These are phyloP conservation scores for Unio delphinus DNA, from an alignment of 2,888 invertebrate genomes.

Conservation along the genomic window DNA sequence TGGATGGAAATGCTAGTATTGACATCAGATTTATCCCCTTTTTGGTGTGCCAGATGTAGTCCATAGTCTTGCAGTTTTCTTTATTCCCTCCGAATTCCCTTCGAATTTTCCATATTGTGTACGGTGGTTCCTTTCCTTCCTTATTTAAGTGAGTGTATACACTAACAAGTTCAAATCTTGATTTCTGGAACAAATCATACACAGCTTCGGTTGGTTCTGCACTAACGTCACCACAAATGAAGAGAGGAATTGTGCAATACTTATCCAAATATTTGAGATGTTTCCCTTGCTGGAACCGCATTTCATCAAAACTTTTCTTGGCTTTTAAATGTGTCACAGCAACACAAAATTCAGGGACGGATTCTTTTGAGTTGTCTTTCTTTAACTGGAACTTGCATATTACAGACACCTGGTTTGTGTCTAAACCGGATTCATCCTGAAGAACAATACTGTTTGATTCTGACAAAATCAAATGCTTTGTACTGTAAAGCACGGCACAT, in stretches of 20 bases:
- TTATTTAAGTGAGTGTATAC: no score
- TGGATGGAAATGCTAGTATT: no score
- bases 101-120: no score
- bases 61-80: no score
- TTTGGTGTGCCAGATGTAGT: no score
- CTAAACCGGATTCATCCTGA: no score
- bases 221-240: conserved; percentile 84
- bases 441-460: conserved; percentile 2
- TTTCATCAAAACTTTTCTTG: conserved; percentile 74
- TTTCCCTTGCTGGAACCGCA: conserved; percentile 20
- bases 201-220: conserved; percentile 82
- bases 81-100: no score
- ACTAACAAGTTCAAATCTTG: conserved; percentile 26
- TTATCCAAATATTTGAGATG: conserved; percentile 43
- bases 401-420: conserved; percentile 73
- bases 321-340: conserved; percentile 85
- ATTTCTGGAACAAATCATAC: conserved; percentile 75
- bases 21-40: no score
- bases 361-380: conserved; percentile 53
- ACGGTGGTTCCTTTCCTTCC: no score
- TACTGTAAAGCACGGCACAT: conserved; percentile 82
- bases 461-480: conserved; percentile 77
- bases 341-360: conserved; percentile 78
- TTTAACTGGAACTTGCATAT: conserved; percentile 67
- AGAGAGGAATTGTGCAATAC: conserved; percentile 72